Evolutionary conservation across 2,113 vertebrate species (phyloP), one percentile per base, ranked within the genome.

Genomic region (Alethe castanea): DNA sequence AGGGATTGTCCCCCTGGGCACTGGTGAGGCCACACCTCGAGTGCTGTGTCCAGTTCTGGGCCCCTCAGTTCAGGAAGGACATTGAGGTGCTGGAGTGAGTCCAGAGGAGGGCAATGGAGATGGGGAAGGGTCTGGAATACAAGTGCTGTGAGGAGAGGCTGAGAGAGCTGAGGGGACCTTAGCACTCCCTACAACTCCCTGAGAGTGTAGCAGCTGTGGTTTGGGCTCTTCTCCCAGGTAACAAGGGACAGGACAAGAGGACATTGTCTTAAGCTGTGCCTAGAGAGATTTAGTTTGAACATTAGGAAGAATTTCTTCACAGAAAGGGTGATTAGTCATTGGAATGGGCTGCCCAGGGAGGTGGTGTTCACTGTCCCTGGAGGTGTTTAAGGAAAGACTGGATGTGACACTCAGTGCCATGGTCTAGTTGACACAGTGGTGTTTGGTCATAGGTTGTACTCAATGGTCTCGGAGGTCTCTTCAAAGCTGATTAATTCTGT

Each of bases 81-180:
- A 28, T 11, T 6, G 69, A 60, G 23, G 52, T n/a, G 23, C 23
- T 59, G 77, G 28, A 44, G 23, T 8, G 14, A 0, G 19, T n/a
- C 28, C 33, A 52, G 36, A 44, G 77, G 33, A 20, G 7, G 19
- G 19, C 53, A 10, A 0, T 12, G 6, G 38, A 59, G 53, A 5
- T 60, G 19, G 29, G 16, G 14, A 53, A 73, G 52, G 26, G 5
- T 50, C 36, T 73, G 52, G 33, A 45, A 8, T 8, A 38, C 52
- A 66, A 20, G 28, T 11, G 19, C 53, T 20, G 0, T 60, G 69
- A 36, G 67, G 19, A 59, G 24, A 28, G 12, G 15, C 52, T 0
- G 0, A 38, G 26, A 23, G 10, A 38, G 60, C 33, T 57, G 50
- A 4, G 1, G 5, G 4, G 5, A n/a, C n/a, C 60, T 59, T 5